Evolutionary conservation across 2,113 vertebrate species (phyloP), one percentile per base, ranked within the genome.

Genomic region (Oenanthe melanoleuca): DNA sequence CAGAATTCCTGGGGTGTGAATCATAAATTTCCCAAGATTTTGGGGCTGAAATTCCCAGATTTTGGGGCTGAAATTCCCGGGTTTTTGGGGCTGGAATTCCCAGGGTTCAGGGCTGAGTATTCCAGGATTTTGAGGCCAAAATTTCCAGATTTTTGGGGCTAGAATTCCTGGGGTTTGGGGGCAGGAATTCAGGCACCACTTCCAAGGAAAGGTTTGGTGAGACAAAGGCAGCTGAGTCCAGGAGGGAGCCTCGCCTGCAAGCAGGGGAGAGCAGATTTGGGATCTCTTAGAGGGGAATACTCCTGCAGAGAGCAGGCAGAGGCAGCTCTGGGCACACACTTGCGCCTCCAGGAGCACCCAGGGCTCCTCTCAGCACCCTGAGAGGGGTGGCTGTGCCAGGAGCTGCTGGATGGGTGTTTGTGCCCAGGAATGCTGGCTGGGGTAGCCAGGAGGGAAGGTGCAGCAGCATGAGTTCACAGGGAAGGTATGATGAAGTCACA

Each of bases 361-460:
- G 65, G 5, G 81, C 70, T 73, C 87, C 69, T 83, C 63, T 85
- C 71, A 42, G 52, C 91, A 61, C 23, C 88, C 73, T 44, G 74
- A 37, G 79, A 22, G 7, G 0, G 82, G 15, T 11, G 87, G 89
- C 66, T 86, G 82, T 82, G 75, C 90, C 81, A 80, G 79, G 55
- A 95, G 60, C 11, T 82, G 96, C 94, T 93, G 88, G 67, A 91
- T 57, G 56, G 3, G 86, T 11, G 20, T 42, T 55, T 15, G 88
- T 90, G 77, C 53, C 90, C 90, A 92, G 93, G 92, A 93, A 88
- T 93, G 86, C 92, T 63, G 94, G 74, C 82, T 92, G 92, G 19
- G 86, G 91, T 97, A 97, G 95, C 96, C 96, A 96, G 96, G 88
- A 97, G 96, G 95, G 59, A 97, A 92, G 96, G 96, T 18, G 95